Base-by-base conservation (phyloP, 2,888 invertebrate species). In the Himalopsyche tibetana region DNA sequence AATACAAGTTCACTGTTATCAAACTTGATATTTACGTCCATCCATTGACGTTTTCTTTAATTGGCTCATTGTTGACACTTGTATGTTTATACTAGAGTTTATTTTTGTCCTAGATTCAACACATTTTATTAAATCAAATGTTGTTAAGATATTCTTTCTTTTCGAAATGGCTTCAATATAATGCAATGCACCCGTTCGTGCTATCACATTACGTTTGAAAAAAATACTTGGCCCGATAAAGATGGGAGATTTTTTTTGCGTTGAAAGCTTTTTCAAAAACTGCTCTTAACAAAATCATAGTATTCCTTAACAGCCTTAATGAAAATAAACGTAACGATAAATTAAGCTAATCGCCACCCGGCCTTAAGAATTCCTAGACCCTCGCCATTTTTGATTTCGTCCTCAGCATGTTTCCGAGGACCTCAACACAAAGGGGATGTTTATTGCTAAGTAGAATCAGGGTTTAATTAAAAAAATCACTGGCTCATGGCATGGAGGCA, bases 401-500 rank as follows among this genome's bases (percentile, higher is more conserved):
- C 36, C 74, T 74, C 36, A 38, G 74, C 74, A 74, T 74, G 74
- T 36, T 74, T 38, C 15, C 15, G 36, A 74, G 74, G 74, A 74
- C 74, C 74, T 74, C 74, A 74, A 36, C 36, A 74, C 74, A 74
- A 74, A 15, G 74, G 74, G 36, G 74, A 74, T 74, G 74, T 74
- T 74, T 74, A 74, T 74, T 36, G 74, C 74, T 74, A 74, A 74
- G 69, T 74, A 74, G 28, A 74, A 38, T 15, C 19, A 36, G 74
- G 36, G 74, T 74, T 74, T 74, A 74, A 74, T 74, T 74, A 74
- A 74, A 74, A 74, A 74, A 74, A 74, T 74, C 74, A 74, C 74
- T 36, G 74, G 28, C 74, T 74, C 74, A 74, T 74, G 74, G 38
- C 15, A 9, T 74, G 74, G 38, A 36, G 36, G 74, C 74, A 74